Base-by-base conservation (phyloP, 2,797 vertebrate species). In the Chrosomus eos region DNA sequence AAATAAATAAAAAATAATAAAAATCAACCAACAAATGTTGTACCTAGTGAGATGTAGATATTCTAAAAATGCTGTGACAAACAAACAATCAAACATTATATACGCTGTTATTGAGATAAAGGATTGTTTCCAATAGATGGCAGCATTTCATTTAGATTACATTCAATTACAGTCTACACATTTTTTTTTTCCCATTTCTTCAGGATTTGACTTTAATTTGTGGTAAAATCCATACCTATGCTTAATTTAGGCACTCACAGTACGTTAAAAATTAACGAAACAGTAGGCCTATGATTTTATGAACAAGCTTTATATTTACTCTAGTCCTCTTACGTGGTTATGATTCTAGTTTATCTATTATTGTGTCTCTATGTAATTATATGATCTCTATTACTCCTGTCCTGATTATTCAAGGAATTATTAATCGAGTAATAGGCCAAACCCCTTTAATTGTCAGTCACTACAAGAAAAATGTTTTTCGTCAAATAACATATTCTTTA, bases 91-190 rank as follows among this genome's bases (percentile, higher is more conserved):
- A 28, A 23, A 21, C 31, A 36, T 33, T 21, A 36, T 36, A 36
- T 11, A 38, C 26, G 26, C 26, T 64, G 60, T 38, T 28, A 48
- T 23, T 6, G 14, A 16, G 64, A 33, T 19, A 19, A 40, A 74
- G 6, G 9, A 11, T 58, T 55, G 7, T 33, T 21, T 58, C 82
- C 82, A 45, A 58, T 9, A 78, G 82, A 78, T 55, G 82, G 82
- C 82, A 68, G 73, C 64, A 77, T 84, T 45, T 84, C n/a, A 31
- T 55, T 31, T n/a, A 9, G n/a, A 66, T 53, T 36, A 14, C 7
- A 26, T 33, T 14, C 14, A 36, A 16, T 19, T 31, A n/a, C 21
- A 38, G 33, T 68, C 31, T 36, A 26, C 36, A 36, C 3, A 21
- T 26, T 51, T 74, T 53, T n/a, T n/a, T n/a, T n/a, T n/a, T n/a